Percentiles rank a stretch among this genome's conserved stretches.
Evolutionary conservation across 2,888 invertebrate genomes (phyloP).

Genomic region (Disparrhopalites patrizii): DNA sequence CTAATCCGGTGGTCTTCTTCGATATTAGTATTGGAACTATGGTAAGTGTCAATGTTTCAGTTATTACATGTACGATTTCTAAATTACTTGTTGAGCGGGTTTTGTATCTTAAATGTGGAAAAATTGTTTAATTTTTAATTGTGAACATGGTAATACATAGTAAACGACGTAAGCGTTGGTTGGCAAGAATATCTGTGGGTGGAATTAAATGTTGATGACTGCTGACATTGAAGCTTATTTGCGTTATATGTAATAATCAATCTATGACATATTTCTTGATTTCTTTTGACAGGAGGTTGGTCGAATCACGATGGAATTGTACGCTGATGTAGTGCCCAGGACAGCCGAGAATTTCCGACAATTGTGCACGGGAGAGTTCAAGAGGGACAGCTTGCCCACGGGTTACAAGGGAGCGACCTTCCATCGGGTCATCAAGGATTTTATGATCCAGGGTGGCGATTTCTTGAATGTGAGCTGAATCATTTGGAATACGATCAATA

Average conservation of each 20-base stretch:
- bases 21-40: constrained; percentile 95
- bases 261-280: too few species aligned
- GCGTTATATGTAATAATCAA: too few species aligned
- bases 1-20: constrained; percentile 98
- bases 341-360: constrained; percentile 97
- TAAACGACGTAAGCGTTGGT: too few species aligned
- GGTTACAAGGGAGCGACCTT: constrained; percentile 96
- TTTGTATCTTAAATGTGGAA: too few species aligned
- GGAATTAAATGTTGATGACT: too few species aligned
- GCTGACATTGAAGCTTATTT: too few species aligned
- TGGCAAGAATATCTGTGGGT: too few species aligned
- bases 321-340: constrained; percentile 93
- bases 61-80: background rate
- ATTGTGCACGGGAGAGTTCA: constrained; percentile 96
- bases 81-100: background rate
- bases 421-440: constrained; percentile 98
- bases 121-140: background rate
- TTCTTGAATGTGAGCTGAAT: constrained; percentile 83
- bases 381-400: constrained; percentile 90
- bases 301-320: constrained; percentile 65
- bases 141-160: too few species aligned
- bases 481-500: background rate
- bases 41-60: constrained; percentile 56
- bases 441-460: constrained; percentile 99
- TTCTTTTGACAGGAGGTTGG: constrained; percentile 57